phyloP scores from a whole-genome alignment of 2,113 vertebrate species.

The Rhynchomys soricoides region DNA sequence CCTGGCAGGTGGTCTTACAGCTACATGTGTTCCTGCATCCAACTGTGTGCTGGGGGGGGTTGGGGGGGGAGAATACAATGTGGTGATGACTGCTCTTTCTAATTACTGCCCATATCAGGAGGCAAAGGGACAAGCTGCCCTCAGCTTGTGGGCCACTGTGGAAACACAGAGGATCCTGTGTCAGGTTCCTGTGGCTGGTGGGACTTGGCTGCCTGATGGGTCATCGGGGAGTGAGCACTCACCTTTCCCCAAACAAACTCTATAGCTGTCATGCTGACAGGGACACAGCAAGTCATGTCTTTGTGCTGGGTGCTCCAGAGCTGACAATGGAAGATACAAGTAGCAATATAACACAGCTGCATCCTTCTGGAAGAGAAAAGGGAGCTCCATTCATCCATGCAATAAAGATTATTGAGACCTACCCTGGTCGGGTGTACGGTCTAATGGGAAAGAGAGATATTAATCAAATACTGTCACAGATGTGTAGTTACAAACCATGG shows the following conservation, averaged over 20 bases:
- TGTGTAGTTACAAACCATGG: neutral
- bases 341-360: neutral
- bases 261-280: too few species aligned
- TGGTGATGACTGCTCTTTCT: slow-evolving; percentile 74
- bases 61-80: neutral
- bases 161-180: neutral
- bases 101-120: slow-evolving; percentile 71
- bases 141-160: neutral
- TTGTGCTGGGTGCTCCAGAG: too few species aligned
- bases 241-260: neutral
- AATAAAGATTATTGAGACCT: neutral
- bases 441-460: neutral
- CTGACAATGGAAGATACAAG: too few species aligned
- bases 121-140: slow-evolving; percentile 2
- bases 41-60: slow-evolving; percentile 6
- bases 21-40: slow-evolving; percentile 75
- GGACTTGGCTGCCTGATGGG: neutral
- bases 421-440: neutral
- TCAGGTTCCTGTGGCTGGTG: neutral
- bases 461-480: neutral
- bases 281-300: neutral
- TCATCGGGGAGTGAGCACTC: neutral
- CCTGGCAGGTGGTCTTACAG: slow-evolving; percentile 80
- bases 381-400: neutral
- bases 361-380: neutral